Base-by-base conservation (phyloP, 2,888 invertebrate genomes). In the Eristalis tenax region DNA sequence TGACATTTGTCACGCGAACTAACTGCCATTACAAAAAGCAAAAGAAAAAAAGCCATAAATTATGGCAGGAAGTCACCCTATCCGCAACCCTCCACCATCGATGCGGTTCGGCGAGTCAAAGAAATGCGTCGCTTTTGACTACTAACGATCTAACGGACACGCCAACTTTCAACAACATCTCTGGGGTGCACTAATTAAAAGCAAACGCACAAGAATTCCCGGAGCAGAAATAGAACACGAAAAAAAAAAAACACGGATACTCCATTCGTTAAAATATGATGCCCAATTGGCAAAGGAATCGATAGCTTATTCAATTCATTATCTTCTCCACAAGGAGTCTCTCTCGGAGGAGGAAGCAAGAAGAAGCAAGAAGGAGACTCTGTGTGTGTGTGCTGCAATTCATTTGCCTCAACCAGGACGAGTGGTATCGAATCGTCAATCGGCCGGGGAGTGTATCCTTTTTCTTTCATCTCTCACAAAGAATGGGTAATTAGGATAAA, bases 401-500 rank as follows among this genome's bases (percentile, higher is more conserved):
- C 15, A 5, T 50, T 18, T 5, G n/a, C 15, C 43, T n/a, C 43
- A 18, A 50, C 43, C n/a, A 50, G 43, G 43, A 50, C 15, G n/a
- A 50, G n/a, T 50, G 28, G 28, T 4, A n/a, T 50, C 40, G 40
- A 3, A 40, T 40, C 43, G n/a, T n/a, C 43, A 28, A 5, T n/a
- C 6, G 13, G 35, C 22, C 32, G n/a, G 26, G 23, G 23, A 50
- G 28, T 22, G 74, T 66, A 74, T 80, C 66, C 80, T 65, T 81
- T 73, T 76, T n/a, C n/a, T n/a, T 74, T 64, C 10, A 50, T 18
- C 63, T 18, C 56, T 32, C 50, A 81, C 81, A 74, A 71, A 69
- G 78, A 74, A 78, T 83, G 73, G 77, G 71, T 84, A 84, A 84
- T 84, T 84, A 84, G 80, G 75, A 80, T 84, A 80, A 84, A 84